Conservation (phyloP, 2,888 invertebrate species). For the Rhopalosiphum nymphaeae region DNA sequence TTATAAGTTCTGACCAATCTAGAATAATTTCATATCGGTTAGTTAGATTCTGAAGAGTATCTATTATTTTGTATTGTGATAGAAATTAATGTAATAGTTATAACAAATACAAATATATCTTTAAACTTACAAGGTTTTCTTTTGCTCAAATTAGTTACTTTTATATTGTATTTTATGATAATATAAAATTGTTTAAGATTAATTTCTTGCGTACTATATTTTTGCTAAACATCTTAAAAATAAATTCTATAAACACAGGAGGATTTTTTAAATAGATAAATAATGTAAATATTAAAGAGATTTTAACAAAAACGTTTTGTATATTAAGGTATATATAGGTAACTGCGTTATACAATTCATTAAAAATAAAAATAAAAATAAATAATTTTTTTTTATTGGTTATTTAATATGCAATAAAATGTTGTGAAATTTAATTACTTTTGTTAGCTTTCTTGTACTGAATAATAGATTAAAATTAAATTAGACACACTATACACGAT, state of each 20-base stretch:
- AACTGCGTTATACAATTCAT: neutral
- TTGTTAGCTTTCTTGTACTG: neutral
- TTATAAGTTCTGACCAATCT: neutral
- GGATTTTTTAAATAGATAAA: neutral
- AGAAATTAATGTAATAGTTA: neutral
- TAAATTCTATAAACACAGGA: neutral
- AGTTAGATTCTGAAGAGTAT: neutral
- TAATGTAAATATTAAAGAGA: neutral
- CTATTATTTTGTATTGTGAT: neutral
- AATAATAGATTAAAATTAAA: neutral
- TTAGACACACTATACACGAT: neutral
- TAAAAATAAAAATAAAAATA: neutral
- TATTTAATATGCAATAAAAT: neutral
- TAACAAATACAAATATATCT: neutral
- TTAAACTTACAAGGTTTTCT: neutral
- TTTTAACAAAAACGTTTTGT: neutral
- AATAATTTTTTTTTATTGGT: neutral
- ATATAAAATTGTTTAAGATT: neutral
- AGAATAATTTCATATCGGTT: neutral
- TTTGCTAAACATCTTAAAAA: neutral
- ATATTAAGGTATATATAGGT: neutral
- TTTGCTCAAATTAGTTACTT: neutral
- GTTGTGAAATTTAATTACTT: slow-evolving; percentile 2
- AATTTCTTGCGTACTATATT: neutral
- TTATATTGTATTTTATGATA: neutral